phyloP scores from a whole-genome alignment of 2,888 invertebrate species.

The Drosophila yooni region DNA sequence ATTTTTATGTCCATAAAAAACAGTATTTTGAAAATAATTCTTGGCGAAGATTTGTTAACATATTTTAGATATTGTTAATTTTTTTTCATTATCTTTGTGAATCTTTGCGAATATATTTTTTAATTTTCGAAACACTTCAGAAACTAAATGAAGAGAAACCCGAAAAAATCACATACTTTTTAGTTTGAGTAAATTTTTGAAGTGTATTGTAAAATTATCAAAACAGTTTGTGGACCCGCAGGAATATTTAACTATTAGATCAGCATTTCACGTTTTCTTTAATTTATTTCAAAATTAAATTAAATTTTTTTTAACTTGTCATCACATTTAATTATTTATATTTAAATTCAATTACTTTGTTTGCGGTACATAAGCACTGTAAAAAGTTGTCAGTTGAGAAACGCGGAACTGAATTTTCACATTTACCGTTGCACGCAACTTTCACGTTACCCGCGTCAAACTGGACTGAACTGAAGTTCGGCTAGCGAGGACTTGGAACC shows the following conservation, averaged over 20 bases:
- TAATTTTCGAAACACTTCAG: background rate
- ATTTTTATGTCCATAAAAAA: background rate
- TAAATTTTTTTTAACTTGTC: background rate
- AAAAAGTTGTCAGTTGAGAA: background rate
- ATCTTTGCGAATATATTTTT: background rate
- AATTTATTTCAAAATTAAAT: background rate
- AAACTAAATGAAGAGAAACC: background rate
- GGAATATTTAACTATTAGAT: background rate
- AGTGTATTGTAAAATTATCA: background rate
- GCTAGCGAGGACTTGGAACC: constrained; percentile 21
- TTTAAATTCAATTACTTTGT: constrained; percentile 15
- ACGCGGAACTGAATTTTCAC: constrained; percentile 18
- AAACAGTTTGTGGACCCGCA: background rate
- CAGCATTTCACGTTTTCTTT: background rate
- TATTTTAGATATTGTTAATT: background rate
- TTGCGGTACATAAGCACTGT: constrained; percentile 2
- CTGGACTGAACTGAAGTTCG: constrained; percentile 65
- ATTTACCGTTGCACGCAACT: constrained; percentile 69
- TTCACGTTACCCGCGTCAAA: constrained; percentile 71
- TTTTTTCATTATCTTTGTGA: background rate
- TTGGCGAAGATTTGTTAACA: background rate
- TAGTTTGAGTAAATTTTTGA: background rate
- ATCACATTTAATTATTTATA: constrained; percentile 1
- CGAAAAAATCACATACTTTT: background rate
- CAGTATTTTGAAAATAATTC: background rate